Percentiles rank a stretch among this genome's conserved stretches.
Conservation (phyloP, 2,888 invertebrate species). For the Balanococcus diminutus region DNA sequence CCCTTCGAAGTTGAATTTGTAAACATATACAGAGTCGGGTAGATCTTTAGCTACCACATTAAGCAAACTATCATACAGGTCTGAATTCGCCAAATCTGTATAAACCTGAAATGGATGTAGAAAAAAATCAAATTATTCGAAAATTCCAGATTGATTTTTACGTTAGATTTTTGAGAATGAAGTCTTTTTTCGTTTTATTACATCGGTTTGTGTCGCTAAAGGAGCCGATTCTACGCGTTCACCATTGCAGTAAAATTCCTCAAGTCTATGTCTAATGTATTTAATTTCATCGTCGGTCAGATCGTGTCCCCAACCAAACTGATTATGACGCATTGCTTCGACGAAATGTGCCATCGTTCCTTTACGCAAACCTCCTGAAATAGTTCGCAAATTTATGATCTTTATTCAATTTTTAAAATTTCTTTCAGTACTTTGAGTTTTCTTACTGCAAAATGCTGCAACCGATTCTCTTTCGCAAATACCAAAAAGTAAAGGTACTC, state of each 20-base stretch:
- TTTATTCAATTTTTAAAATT: neutral
- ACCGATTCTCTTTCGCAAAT: slow-evolving; percentile 29
- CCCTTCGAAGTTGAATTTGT: neutral
- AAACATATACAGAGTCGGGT: neutral
- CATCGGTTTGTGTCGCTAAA: neutral
- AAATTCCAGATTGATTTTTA: too few relatives aligned
- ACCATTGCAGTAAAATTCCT: neutral
- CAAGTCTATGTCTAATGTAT: neutral
- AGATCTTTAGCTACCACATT: neutral
- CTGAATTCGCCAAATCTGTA: neutral
- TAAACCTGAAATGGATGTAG: slow-evolving; percentile 1
- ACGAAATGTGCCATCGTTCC: neutral
- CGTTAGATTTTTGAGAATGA: neutral
- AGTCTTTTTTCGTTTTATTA: neutral
- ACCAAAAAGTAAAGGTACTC: slow-evolving; percentile 28
- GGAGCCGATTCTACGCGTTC: neutral
- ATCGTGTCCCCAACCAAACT: neutral
- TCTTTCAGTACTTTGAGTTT: too few relatives aligned
- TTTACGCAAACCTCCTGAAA: neutral
- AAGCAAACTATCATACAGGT: neutral
- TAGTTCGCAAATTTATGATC: neutral
- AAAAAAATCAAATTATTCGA: too few relatives aligned
- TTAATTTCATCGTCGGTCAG: neutral
- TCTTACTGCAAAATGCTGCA: neutral
- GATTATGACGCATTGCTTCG: neutral